These are phyloP conservation scores for Ylistrum balloti DNA, from an alignment of 1,140 invertebrate species.

Conservation along the genomic window DNA sequence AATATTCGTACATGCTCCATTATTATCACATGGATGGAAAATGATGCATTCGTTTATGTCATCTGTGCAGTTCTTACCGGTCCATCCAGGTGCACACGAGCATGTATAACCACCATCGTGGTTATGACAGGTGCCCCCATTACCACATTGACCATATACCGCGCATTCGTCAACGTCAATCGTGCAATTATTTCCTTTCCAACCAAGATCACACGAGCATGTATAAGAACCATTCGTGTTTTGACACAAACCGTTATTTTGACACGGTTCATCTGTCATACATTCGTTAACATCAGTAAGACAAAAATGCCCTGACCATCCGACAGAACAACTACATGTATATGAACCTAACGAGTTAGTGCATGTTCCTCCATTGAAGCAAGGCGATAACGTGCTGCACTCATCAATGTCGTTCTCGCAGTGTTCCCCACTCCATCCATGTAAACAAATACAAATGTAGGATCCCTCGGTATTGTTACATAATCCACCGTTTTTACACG, in stretches of 20 bases:
- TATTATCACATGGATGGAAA: conserved; percentile 22
- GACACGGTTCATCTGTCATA: conserved; percentile 25
- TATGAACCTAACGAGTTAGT: not conserved
- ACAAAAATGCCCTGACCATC: not conserved
- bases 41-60: conserved; percentile 48
- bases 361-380: not conserved
- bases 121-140: conserved; percentile 73
- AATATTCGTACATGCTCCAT: conserved; percentile 40
- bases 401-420: conserved; percentile 1
- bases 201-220: conserved; percentile 59
- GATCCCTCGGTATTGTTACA: conserved; percentile 60
- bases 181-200: conserved; percentile 61
- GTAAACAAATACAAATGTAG: not conserved
- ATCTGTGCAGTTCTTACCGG: conserved; percentile 46
- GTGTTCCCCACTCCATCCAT: not conserved
- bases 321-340: not conserved
- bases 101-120: conserved; percentile 88
- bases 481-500: not conserved
- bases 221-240: conserved; percentile 58
- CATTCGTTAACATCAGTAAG: conserved; percentile 64
- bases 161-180: conserved; percentile 73
- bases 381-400: not conserved
- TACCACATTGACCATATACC: conserved; percentile 62
- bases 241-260: conserved; percentile 60
- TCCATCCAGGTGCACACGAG: conserved; percentile 80